phyloP scores from a whole-genome alignment of 2,888 invertebrate species.

The Drosophila pseudotalamancana region DNA sequence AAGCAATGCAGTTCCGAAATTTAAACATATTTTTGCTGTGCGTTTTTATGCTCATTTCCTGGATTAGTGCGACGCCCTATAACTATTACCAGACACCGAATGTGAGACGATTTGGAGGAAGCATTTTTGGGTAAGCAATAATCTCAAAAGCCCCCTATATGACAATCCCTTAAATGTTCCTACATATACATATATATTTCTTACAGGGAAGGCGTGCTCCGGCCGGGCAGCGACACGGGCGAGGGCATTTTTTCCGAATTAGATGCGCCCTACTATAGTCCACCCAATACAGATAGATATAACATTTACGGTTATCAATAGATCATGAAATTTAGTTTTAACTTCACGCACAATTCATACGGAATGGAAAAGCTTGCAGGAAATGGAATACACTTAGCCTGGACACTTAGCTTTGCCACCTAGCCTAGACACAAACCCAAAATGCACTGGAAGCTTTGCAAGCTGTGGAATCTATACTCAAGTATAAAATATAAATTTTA shows the following conservation, averaged over 20 bases:
- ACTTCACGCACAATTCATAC: too few species aligned
- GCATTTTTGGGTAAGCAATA: slow-evolving; percentile 36
- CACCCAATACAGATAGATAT: background rate
- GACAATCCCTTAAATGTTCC: background rate
- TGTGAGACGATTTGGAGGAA: slow-evolving; percentile 9
- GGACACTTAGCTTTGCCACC: background rate
- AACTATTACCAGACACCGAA: slow-evolving; percentile 9
- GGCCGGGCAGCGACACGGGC: slow-evolving; percentile 25
- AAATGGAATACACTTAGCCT: background rate
- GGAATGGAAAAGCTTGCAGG: slow-evolving; percentile 15
- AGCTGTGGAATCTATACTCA: background rate
- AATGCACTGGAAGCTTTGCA: slow-evolving; percentile 2
- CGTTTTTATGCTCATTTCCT: background rate
- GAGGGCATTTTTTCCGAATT: slow-evolving; percentile 28
- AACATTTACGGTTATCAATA: slow-evolving; percentile 4
- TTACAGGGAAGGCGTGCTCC: slow-evolving; percentile 34
- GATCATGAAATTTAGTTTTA: background rate
- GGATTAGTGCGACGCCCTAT: slow-evolving; percentile 15
- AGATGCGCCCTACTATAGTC: slow-evolving; percentile 26
- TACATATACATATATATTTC: too few species aligned
- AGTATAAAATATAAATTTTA: slow-evolving; percentile 44
- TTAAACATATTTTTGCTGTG: slow-evolving; percentile 12
- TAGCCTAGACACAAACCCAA: slow-evolving; percentile 16
- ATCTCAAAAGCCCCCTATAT: too few species aligned
- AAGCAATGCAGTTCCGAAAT: slow-evolving; percentile 11